phyloP scores from a whole-genome alignment of 2,797 vertebrate species.

The Acipenser transmontanus region DNA sequence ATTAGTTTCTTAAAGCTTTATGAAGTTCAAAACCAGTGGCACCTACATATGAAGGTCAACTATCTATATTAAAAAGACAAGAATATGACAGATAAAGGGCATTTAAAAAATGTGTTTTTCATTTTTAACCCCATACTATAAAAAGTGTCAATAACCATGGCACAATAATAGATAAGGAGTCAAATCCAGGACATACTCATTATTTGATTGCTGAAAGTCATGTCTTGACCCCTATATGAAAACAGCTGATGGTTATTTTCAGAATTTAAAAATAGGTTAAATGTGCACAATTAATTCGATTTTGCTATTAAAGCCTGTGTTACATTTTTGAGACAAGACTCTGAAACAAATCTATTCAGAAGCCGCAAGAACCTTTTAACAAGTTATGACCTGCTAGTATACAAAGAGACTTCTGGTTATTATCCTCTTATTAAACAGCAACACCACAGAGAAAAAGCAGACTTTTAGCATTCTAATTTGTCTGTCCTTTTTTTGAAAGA shows the following conservation, averaged over 20 bases:
- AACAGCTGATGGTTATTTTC: too few relatives aligned
- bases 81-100: not conserved
- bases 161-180: too few relatives aligned
- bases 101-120: not conserved
- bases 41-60: not conserved
- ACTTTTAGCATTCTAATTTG: too few relatives aligned
- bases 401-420: not conserved
- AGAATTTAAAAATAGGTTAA: not conserved
- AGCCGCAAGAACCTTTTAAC: not conserved
- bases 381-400: not conserved
- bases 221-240: too few relatives aligned
- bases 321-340: not conserved
- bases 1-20: not conserved
- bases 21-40: not conserved
- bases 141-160: not conserved
- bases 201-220: too few relatives aligned
- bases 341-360: not conserved
- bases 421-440: not conserved
- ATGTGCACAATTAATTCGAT: constrained; percentile 1
- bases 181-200: too few relatives aligned
- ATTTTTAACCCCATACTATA: not conserved
- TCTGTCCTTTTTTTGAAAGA: too few relatives aligned
- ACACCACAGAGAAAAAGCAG: not conserved
- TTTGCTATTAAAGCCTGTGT: not conserved
- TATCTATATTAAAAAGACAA: not conserved